phyloP scores from a whole-genome alignment of 2,113 vertebrate species.

The Corapipo altera region DNA sequence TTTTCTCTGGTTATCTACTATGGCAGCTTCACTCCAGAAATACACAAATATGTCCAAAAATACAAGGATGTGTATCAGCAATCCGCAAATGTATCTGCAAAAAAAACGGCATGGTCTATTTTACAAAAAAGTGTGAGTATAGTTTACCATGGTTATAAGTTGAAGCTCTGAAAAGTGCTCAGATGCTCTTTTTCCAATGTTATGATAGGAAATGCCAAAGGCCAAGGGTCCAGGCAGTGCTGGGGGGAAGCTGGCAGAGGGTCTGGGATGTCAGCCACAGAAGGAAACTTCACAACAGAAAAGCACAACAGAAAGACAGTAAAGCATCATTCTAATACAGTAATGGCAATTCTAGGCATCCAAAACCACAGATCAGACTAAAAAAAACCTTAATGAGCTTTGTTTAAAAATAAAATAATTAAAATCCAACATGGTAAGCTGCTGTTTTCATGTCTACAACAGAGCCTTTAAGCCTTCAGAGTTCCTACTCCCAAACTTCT shows the following conservation, averaged over 20 bases:
- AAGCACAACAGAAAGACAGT: neutral
- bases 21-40: neutral
- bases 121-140: neutral
- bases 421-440: neutral
- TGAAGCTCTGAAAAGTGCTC: neutral
- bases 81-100: neutral
- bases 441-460: neutral
- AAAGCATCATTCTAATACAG: neutral
- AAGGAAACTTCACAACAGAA: neutral
- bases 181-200: neutral
- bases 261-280: neutral
- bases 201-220: neutral
- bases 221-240: neutral
- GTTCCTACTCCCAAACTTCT: neutral
- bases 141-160: neutral
- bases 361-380: neutral
- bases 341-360: neutral
- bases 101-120: neutral
- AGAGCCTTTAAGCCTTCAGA: neutral
- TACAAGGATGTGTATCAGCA: neutral
- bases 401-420: neutral
- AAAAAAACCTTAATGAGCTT: neutral
- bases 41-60: neutral
- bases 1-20: constrained; percentile 16
- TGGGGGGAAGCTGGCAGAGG: neutral